Evolutionary conservation across 2,797 vertebrate species (phyloP), one percentile per base, ranked within the genome.

Genomic region (Myiothlypis chrysogaster): DNA sequence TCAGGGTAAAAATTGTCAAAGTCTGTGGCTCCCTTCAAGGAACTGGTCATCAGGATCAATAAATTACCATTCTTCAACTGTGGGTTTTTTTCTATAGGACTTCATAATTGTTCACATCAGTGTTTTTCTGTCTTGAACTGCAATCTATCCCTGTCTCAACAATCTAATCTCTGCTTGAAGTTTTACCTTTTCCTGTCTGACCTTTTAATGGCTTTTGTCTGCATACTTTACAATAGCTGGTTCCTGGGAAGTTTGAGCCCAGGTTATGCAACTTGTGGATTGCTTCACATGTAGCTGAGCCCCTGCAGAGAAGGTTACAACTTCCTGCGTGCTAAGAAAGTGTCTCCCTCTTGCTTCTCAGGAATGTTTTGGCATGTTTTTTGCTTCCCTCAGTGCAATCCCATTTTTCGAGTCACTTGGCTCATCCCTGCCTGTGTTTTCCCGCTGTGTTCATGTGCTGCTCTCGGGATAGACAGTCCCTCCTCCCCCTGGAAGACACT

Each of bases 391-490:
- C 24, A 4, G 21, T 21, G 23, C 16, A 49, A 68, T 56, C 34
- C 21, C 9, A 7, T 78, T 91, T 86, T 93, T 27, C 19, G 68
- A 41, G 55, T 72, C 24, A 1, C 50, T 57, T 65, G 53, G 21
- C 41, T 79, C 17, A 23, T 57, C 37, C 34, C 35, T 65, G 32
- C 53, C 52, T 30, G 16, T 20, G 18, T 81, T 90, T 50, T 71
- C 44, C 64, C 0, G 0, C 1, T 0, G 24, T 14, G 23, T 12
- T 93, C 35, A 17, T 0, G 1, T 37, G 44, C 15, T 71, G 32
- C 34, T 78, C 41, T 75, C 2, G 0, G 53, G 32, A 43, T 3
- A 12, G 46, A 25, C 3, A 32, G 5, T 13, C 12, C 37, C 20
- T 64, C 8, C 22, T 71, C 55, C 30, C 46, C 71, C 46, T 43